Evolutionary conservation across 2,113 vertebrate genomes (phyloP).

Genomic region (Hirundichthys speculiger): DNA sequence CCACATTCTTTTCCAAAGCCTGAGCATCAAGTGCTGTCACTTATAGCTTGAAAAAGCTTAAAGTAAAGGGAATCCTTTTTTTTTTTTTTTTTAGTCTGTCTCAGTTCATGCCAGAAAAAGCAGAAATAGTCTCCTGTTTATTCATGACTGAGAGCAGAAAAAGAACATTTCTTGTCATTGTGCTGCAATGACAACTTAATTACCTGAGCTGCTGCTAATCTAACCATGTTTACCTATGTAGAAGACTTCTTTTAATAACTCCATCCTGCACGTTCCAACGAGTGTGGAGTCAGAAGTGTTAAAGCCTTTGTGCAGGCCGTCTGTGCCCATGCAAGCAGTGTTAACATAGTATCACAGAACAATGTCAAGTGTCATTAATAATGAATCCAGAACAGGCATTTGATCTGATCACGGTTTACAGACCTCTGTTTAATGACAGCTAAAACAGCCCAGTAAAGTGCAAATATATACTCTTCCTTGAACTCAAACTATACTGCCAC

Average conservation of each 20-base stretch:
- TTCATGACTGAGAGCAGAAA: constrained; percentile 44
- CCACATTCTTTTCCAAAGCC: constrained; percentile 54
- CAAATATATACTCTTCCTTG: constrained; percentile 35
- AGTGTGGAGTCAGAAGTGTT: constrained; percentile 25
- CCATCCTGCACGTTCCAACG: constrained; percentile 44
- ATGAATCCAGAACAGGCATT: constrained; percentile 38
- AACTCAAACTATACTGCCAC: constrained; percentile 33
- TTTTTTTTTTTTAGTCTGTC: constrained; percentile 33
- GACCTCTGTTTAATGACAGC: constrained; percentile 32
- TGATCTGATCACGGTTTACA: constrained; percentile 17
- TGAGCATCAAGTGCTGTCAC: constrained; percentile 68
- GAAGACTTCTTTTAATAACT: constrained; percentile 60
- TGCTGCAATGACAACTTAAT: constrained; percentile 66
- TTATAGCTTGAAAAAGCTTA: constrained; percentile 62
- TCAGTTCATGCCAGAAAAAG: constrained; percentile 35
- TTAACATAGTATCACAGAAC: constrained; percentile 43
- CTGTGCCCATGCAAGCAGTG: constrained; percentile 46
- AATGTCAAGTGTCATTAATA: constrained; percentile 36
- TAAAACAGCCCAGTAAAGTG: constrained; percentile 24
- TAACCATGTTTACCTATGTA: constrained; percentile 58
- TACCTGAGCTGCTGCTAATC: constrained; percentile 66
- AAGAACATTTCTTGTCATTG: constrained; percentile 42
- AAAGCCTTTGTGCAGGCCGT: constrained; percentile 42
- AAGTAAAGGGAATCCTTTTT: constrained; percentile 45
- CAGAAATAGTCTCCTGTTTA: constrained; percentile 57